Conservation (phyloP, 1,140 invertebrate genomes). For the Drosophila varians region DNA sequence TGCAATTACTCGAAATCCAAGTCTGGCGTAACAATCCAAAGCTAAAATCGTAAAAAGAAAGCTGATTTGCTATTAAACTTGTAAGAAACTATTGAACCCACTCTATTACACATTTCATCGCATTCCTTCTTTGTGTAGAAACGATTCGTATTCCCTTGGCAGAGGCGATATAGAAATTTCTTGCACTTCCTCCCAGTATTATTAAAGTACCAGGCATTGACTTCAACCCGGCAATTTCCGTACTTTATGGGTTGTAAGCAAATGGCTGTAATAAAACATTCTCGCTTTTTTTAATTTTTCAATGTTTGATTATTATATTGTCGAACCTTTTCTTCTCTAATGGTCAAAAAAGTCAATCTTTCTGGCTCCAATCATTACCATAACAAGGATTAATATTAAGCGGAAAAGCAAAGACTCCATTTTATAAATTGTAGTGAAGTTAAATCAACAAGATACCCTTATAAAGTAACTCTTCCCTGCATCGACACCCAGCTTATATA, state of each 20-base stretch:
- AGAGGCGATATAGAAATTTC: background rate
- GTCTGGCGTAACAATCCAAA: background rate
- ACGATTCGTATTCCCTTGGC: background rate
- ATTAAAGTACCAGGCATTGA: background rate
- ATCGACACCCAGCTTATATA: too few relatives aligned
- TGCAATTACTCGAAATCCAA: too few relatives aligned
- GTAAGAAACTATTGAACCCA: background rate
- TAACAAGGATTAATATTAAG: too few relatives aligned
- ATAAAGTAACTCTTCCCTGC: too few relatives aligned
- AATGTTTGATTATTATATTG: too few relatives aligned
- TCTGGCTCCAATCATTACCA: too few relatives aligned
- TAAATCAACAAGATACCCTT: too few relatives aligned
- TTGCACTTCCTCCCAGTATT: background rate
- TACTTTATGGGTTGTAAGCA: background rate
- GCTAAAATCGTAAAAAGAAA: background rate
- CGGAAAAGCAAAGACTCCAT: too few relatives aligned
- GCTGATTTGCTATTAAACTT: background rate
- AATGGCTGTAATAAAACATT: background rate
- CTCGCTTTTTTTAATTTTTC: background rate
- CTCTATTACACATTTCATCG: background rate
- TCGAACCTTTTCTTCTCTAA: too few relatives aligned
- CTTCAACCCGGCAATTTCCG: background rate
- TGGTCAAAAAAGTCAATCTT: too few relatives aligned
- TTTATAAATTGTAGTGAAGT: too few relatives aligned
- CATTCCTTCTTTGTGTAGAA: constrained; percentile 10